Conservation (phyloP, 2,797 vertebrate species). For the Yasuhikotakia modesta region DNA sequence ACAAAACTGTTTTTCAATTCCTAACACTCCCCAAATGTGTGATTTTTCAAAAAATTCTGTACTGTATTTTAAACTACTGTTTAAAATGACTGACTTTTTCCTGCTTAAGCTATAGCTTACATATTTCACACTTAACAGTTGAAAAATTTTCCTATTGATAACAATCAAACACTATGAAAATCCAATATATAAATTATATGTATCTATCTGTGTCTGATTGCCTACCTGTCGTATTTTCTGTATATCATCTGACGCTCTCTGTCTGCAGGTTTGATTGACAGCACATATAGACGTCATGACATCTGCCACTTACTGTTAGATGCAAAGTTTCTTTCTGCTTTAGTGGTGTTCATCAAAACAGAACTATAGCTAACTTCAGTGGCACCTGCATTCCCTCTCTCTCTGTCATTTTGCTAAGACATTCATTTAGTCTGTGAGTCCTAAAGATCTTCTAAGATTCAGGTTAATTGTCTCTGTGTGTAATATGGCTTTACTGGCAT, state of each 20-base stretch:
- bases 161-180: too few species aligned
- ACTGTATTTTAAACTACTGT: too few species aligned
- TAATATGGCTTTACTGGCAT: conserved; percentile 23
- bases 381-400: conserved; percentile 20
- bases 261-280: conserved; percentile 37
- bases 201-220: not conserved
- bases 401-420: conserved; percentile 15
- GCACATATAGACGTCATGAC: conserved; percentile 3
- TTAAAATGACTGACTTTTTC: too few species aligned
- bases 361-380: conserved; percentile 12
- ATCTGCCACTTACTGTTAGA: conserved; percentile 28
- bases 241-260: not conserved
- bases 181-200: too few species aligned
- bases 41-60: too few species aligned
- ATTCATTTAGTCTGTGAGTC: conserved; percentile 34
- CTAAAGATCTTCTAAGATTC: conserved; percentile 31
- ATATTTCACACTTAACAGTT: too few species aligned
- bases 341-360: conserved; percentile 49
- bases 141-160: too few species aligned
- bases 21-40: not conserved
- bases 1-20: not conserved
- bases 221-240: not conserved
- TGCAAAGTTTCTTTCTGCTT: conserved; percentile 45
- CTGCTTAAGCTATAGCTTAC: not conserved
- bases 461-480: conserved; percentile 22